Evolutionary conservation across 2,888 invertebrate species (phyloP).

Genomic region (Dendrolimus houi): DNA sequence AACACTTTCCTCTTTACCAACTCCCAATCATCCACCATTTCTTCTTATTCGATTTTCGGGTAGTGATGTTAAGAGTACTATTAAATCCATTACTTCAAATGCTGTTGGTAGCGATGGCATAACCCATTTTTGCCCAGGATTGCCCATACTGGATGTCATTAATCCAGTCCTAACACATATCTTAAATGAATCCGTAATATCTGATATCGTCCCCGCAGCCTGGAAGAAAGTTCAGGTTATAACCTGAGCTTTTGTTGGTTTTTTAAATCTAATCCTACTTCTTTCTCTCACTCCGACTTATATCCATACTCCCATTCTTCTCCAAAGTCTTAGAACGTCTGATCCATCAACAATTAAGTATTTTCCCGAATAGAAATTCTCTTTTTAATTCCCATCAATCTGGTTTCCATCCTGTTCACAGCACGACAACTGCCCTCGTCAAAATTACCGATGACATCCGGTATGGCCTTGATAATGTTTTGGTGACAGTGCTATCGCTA

Average conservation of each 20-base stretch:
- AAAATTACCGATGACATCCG: slow-evolving; percentile 4
- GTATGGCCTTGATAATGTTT: neutral
- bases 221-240: too few species aligned
- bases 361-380: neutral
- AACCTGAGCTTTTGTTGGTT: slow-evolving; percentile 8
- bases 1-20: too few species aligned
- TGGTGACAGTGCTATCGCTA: neutral
- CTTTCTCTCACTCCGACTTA: neutral
- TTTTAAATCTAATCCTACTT: neutral
- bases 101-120: too few species aligned
- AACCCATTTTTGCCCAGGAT: neutral
- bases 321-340: slow-evolving; percentile 8
- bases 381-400: slow-evolving; percentile 1
- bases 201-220: too few species aligned
- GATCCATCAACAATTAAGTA: slow-evolving; percentile 7
- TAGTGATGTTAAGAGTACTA: too few species aligned
- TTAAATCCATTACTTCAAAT: too few species aligned
- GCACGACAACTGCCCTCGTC: neutral
- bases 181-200: too few species aligned
- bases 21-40: too few species aligned
- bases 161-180: too few species aligned
- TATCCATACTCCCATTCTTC: slow-evolving; percentile 11
- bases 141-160: too few species aligned
- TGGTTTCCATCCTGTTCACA: neutral
- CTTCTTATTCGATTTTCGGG: too few species aligned